Conservation (phyloP, 2,888 invertebrate species). For the Autographa pulchrina region DNA sequence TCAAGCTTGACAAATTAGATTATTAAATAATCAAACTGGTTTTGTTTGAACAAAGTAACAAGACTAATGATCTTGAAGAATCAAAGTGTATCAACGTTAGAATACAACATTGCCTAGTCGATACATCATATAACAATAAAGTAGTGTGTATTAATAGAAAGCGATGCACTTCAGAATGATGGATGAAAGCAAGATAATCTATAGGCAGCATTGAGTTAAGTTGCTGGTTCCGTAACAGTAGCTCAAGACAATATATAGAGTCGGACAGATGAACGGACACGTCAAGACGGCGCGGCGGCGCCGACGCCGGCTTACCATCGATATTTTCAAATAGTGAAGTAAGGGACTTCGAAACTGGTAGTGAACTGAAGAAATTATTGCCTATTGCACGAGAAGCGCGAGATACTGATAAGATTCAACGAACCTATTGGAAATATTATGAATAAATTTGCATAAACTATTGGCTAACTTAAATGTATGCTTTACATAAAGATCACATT, state of each 20-base stretch:
- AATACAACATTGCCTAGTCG: slow-evolving; percentile 32
- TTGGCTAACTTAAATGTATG: slow-evolving; percentile 21
- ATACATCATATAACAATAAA: slow-evolving; percentile 55
- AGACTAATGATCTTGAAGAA: slow-evolving; percentile 45
- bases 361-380: slow-evolving; percentile 18
- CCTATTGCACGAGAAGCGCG: slow-evolving; percentile 21
- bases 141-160: slow-evolving; percentile 63
- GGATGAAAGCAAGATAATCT: slow-evolving; percentile 68
- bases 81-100: slow-evolving; percentile 41
- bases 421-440: slow-evolving; percentile 40
- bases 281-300: slow-evolving; percentile 30
- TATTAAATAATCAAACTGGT: slow-evolving; percentile 64
- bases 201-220: slow-evolving; percentile 63
- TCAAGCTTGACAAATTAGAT: slow-evolving; percentile 71
- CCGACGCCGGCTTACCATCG: slow-evolving; percentile 17
- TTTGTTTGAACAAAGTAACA: slow-evolving; percentile 39
- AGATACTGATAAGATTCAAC: slow-evolving; percentile 43
- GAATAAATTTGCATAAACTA: slow-evolving; percentile 44
- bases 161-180: slow-evolving; percentile 68
- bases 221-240: slow-evolving; percentile 62
- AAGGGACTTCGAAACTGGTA: slow-evolving; percentile 13
- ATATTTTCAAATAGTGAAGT: slow-evolving; percentile 30
- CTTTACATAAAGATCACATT: slow-evolving; percentile 26
- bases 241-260: slow-evolving; percentile 58
- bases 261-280: slow-evolving; percentile 47